Base-by-base conservation (phyloP, 2,888 invertebrate species). In the Mesorhabditis spiculigera region DNA sequence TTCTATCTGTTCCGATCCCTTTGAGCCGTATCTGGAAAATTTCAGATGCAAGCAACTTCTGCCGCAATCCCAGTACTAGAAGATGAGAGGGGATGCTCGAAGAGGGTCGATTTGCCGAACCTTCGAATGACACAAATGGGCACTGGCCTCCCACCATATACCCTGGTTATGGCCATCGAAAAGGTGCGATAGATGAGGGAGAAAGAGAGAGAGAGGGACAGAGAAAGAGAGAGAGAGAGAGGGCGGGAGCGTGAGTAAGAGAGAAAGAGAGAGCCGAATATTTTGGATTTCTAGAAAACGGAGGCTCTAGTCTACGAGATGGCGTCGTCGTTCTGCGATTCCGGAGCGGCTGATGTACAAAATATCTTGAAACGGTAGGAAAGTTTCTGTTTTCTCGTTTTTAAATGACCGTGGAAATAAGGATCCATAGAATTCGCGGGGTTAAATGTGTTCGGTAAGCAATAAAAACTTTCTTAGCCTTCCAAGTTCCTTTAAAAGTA, bases 271-370 rank as follows among this genome's bases (percentile, higher is more conserved):
- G 58, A 13, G n/a, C 1, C 58, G 58, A n/a, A 50, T 1, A 1
- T 50, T 50, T n/a, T 50, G n/a, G n/a, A 28, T 61, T 76, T 81
- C 63, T 66, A 82, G 81, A 79, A 82, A 69, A 84, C 84, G 5
- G 82, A 85, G 68, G 73, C 81, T 5, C 68, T 85, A 62, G 75
- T 79, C 13, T 85, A 83, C 65, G 82, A 84, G 62, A 78, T 78
- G 77, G 77, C 75, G 75, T 73, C 72, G n/a, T 70, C 68, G 0
- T 77, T 69, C 65, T 79, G 73, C 69, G 75, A 75, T 28, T 41
- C 65, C 28, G 63, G 50, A 45, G 45, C 45, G 44, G 68, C 71
- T 41, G 71, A 68, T 6, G 69, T 70, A 5, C 67, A 66, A 13
- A 67, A 70, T 5, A 75, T 75, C 63, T 66, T 77, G 45, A 68